Percentiles rank a stretch among this genome's conserved stretches.
Evolutionary conservation across 1,140 invertebrate genomes (phyloP).

Genomic region (Pseudomyrmex gracilis): DNA sequence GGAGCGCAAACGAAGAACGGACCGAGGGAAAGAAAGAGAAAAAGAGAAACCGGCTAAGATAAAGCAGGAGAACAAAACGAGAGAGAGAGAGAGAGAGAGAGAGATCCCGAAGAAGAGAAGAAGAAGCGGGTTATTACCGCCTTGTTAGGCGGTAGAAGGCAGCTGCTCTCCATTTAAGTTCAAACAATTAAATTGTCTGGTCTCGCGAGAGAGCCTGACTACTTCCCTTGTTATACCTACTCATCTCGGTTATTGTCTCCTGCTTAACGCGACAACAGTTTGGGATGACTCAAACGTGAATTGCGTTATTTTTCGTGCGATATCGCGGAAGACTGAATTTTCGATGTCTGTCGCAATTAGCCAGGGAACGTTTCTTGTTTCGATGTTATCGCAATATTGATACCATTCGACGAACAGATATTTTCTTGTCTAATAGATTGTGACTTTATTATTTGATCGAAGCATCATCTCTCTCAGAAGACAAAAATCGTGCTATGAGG

Average conservation of each 20-base stretch:
- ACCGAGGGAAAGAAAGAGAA: slow-evolving; percentile 18
- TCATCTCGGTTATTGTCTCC: slow-evolving; percentile 55
- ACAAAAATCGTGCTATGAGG: slow-evolving; percentile 49
- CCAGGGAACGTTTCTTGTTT: background rate
- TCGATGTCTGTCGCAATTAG: slow-evolving; percentile 64
- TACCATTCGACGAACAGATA: background rate
- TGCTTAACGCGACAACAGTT: slow-evolving; percentile 70
- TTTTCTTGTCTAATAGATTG: background rate
- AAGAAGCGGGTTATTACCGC: slow-evolving; percentile 82
- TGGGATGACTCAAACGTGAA: slow-evolving; percentile 46
- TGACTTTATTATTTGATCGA: background rate
- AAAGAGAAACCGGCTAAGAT: slow-evolving; percentile 59
- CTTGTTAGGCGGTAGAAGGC: slow-evolving; percentile 83
- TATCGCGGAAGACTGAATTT: slow-evolving; percentile 34
- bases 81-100: slow-evolving; percentile 66
- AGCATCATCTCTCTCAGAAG: slow-evolving; percentile 4
- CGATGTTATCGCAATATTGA: slow-evolving; percentile 60
- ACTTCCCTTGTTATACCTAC: slow-evolving; percentile 65
- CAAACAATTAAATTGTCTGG: slow-evolving; percentile 84
- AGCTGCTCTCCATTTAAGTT: slow-evolving; percentile 84
- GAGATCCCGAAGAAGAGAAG: slow-evolving; percentile 63
- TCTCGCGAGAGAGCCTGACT: slow-evolving; percentile 41
- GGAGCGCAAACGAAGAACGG: background rate
- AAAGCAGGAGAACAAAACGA: slow-evolving; percentile 25
- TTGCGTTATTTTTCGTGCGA: slow-evolving; percentile 68